Evolutionary conservation across 2,113 vertebrate species (phyloP), one percentile per base, ranked within the genome.

Genomic region (Psophia crepitans): DNA sequence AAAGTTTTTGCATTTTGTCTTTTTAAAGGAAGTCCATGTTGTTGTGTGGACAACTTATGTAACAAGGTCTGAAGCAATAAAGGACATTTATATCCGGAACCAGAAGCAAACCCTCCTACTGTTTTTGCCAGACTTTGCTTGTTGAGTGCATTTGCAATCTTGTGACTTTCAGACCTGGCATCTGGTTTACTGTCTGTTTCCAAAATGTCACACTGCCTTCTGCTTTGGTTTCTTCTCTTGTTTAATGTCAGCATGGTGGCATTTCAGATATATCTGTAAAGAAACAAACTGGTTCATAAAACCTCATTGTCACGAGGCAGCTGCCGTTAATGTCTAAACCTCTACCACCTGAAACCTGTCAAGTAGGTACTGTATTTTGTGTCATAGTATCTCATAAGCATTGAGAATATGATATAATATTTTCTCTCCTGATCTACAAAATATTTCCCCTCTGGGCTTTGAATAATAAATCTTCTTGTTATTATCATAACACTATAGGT

Each of bases 401-500:
- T 39, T 58, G 49, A 82, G 48, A 90, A 86, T 32, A 66, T 27
- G 3, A 8, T 86, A 44, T 3, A 76, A 11, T 68, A 78, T 89
- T 90, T 95, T 95, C 22, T 95, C 11, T 63, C 90, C 65, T 54
- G 49, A 89, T 76, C 19, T 87, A 64, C 19, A 57, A 73, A 93
- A 41, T 79, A 65, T 79, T 90, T 80, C 32, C 49, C 65, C 77
- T 27, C 32, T 79, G 65, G 90, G 64, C 21, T 90, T 83, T 79
- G 46, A 71, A 63, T 94, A 95, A 90, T 90, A 90, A 84, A 81
- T 92, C 64, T 96, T 84, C 51, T 58, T 90, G 74, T 57, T 95
- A 26, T 61, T 65, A 82, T 60, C 30, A 23, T 91, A 80, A 78
- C 16, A 6, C 70, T 44, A 26, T 78, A 86, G 68, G 51, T 92